phyloP scores from a whole-genome alignment of 2,888 invertebrate genomes.

The Acanthosepion esculentum region DNA sequence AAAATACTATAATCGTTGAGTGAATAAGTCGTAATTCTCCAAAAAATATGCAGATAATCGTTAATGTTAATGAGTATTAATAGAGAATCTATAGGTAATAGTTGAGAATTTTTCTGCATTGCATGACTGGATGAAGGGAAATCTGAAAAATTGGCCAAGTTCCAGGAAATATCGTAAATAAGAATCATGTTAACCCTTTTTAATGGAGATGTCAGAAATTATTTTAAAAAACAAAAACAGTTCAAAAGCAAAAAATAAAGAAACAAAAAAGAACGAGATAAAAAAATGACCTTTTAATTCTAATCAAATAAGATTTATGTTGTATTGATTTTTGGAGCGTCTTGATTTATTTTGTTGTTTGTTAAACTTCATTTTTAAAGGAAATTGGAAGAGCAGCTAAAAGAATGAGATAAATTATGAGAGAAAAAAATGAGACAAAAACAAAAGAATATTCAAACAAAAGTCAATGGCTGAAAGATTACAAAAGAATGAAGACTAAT shows the following conservation, averaged over 20 bases:
- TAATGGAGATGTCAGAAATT: not conserved
- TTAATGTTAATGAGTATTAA: not conserved
- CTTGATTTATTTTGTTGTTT: not conserved
- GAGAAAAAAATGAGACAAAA: too few relatives aligned
- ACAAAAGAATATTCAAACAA: too few relatives aligned
- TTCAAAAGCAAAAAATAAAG: not conserved
- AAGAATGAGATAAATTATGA: too few relatives aligned
- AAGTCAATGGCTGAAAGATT: too few relatives aligned
- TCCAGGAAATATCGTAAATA: not conserved
- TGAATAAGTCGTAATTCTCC: not conserved
- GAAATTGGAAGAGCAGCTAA: not conserved
- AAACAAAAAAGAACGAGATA: not conserved
- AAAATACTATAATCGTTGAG: not conserved
- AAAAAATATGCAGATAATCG: not conserved
- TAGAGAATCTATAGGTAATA: not conserved
- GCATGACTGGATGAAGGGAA: not conserved
- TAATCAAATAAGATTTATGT: not conserved
- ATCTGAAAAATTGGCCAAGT: not conserved
- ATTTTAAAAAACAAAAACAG: not conserved
- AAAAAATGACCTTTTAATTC: not conserved
- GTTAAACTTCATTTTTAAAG: not conserved
- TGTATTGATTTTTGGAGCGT: not conserved
- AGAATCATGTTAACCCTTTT: not conserved
- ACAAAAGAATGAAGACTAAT: too few relatives aligned
- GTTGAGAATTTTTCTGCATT: not conserved